Evolutionary conservation across 2,797 vertebrate genomes (phyloP), one percentile per base, ranked within the genome.

Genomic region (Xenentodon cancila): DNA sequence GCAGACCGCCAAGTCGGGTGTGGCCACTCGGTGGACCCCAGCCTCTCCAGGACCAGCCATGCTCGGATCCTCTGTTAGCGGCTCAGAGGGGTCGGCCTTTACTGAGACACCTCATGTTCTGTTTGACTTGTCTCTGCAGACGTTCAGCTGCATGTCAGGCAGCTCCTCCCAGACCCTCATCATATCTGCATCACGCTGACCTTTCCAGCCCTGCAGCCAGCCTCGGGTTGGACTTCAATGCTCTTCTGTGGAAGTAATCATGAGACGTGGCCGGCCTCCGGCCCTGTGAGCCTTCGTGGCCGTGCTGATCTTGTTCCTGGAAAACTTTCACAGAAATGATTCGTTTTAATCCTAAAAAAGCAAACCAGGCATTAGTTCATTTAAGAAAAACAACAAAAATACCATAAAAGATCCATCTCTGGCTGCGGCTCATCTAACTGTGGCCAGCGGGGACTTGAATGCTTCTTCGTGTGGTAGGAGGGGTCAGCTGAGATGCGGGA

Each of bases 241-340:
- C 69, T 72, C 61, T 57, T 81, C 75, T 82, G 79, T 86, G 81
- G 77, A 81, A 72, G 60, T 15, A 55, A 85, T 88, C 82, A 84
- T 85, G 79, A 73, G 80, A 87, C 51, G 60, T 82, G 70, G 84
- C 71, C 78, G 78, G 86, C 62, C 61, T 55, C 51, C 68, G 62
- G 75, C 75, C 68, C 60, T 0, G 50, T 13, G 9, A 72, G 59
- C 66, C 62, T 71, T 71, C 64, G 48, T 64, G 9, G 34, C 34
- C 11, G 12, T 37, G 34, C 6, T 32, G 7, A 32, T 86, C 70
- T 81, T 81, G 76, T 67, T 81, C 62, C 72, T 88, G 85, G 82
- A 71, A 37, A 37, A 37, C 12, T 6, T 30, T 30, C 30, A 30
- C 30, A 37, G 34, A 37, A 50, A 21, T 47, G 45, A 21, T 12